Evolutionary conservation across 2,888 invertebrate genomes (phyloP), one percentile per base, ranked within the genome.

Genomic region (Drosophila multiciliata): DNA sequence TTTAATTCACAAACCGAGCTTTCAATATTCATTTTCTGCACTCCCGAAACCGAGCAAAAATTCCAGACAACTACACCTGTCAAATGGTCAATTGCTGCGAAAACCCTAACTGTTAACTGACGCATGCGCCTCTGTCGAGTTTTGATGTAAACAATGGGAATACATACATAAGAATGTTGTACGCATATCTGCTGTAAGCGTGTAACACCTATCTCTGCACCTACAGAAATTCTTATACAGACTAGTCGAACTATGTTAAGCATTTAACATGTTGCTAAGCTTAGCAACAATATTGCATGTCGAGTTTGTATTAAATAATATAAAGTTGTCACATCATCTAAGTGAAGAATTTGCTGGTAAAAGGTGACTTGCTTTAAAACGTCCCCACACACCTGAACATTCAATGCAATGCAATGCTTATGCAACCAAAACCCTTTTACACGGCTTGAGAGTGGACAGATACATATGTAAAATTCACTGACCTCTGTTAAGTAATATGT

Each of bases 41-140:
- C 66, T 61, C 78, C 62, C 75, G 67, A 78, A 76, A 73, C 73
- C 66, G 68, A 73, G 75, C 82, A 73, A 72, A 78, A 78, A 67
- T 80, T 78, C 70, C 67, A 70, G 67, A 62, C 62, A 67, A 86
- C 75, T 73, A 69, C 78, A 75, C 74, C 78, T 82, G 78, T 68
- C 72, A 82, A 70, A 70, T 66, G 73, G 78, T 68, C 72, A 82
- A 70, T 70, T 66, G 73, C 76, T 67, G 66, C 62, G 67, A 59
- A 75, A 75, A 68, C 62, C 73, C 80, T 23, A 15, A 45, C 45
- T 83, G 71, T 49, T 60, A 59, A 57, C 67, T 67, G 64, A 52
- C 89, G 89, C 87, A 72, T 78, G 89, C 89, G 86, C 64, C 12
- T 15, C 33, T 35, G 11, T 15, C 32, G 38, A 70, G 66, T 79